Base-by-base conservation (phyloP, 2,888 invertebrate species). In the Drosophila algonquin region DNA sequence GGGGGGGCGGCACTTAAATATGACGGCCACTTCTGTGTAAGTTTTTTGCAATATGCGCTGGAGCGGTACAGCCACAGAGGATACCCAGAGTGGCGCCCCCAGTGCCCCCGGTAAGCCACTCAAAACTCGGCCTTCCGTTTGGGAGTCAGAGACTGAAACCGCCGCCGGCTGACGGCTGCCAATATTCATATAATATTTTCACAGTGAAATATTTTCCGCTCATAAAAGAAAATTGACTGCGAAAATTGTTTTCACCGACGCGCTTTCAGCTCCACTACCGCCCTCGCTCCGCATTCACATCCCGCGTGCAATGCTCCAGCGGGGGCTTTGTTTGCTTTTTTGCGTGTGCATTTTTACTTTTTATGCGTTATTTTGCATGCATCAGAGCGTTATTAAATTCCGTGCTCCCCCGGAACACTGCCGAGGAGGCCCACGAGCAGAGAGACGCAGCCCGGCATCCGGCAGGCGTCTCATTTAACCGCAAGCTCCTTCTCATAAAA, bases 181-280 rank as follows among this genome's bases (percentile, higher is more conserved):
- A 87, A 85, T 87, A 85, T 84, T 74, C 81, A 77, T 84, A 76
- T 81, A 83, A 89, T 81, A 87, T 81, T 87, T 81, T 65, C 85
- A 73, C 75, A 63, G 75, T 73, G 63, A 78, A 87, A 89, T 83
- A 87, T 86, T 83, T 81, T 91, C 52, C 77, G 75, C 75, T 88
- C 84, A 89, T 85, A 85, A 85, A 70, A 89, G 79, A 85, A 86
- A 89, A 85, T 89, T 85, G 85, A 89, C 89, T 89, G 87, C 89
- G 84, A 88, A 85, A 89, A 85, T 89, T 89, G 81, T 88, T 88
- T 67, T 85, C 75, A 74, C 87, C 78, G 72, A 70, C 71, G 81
- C 84, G 61, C 60, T 76, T 81, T 79, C 67, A 69, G 68, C 74
- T 63, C 62, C 40, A 63, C 80, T 59, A 73, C 73, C 68, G 69